A percentile compares a stretch with the other conserved stretches of the same genome.
These are phyloP conservation scores for Karalla daura DNA, from an alignment of 2,797 vertebrate genomes.

Conservation along the genomic window DNA sequence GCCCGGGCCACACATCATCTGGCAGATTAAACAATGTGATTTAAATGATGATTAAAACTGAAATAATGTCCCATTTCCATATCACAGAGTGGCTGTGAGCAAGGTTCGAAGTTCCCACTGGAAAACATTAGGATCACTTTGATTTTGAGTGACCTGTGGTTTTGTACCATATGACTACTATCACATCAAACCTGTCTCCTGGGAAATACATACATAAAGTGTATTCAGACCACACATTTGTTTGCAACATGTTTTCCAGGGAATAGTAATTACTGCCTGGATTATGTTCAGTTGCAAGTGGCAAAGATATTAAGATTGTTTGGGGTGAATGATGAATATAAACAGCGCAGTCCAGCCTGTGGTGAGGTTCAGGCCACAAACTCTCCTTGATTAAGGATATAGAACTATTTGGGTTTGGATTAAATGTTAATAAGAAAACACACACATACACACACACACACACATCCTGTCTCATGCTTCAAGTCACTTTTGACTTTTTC, in stretches of 20 bases:
- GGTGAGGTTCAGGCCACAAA: slow-evolving; percentile 10
- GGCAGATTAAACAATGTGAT: slow-evolving; percentile 2
- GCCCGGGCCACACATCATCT: slow-evolving; percentile 10
- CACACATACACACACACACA: too few relatives aligned
- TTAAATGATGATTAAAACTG: slow-evolving; percentile 3
- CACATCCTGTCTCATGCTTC: slow-evolving; percentile 19
- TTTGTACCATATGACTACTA: neutral
- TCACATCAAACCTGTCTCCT: neutral
- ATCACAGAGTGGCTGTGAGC: neutral
- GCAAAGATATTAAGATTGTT: neutral
- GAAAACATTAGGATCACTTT: neutral
- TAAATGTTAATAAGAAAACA: slow-evolving; percentile 19
- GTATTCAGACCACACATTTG: neutral
- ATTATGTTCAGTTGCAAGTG: neutral
- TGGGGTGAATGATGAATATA: too few relatives aligned
- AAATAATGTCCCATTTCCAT: neutral
- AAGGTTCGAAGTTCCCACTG: neutral
- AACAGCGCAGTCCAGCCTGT: neutral
- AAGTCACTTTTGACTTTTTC: slow-evolving; percentile 11
- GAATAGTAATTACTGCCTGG: neutral
- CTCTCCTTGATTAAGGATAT: slow-evolving; percentile 8
- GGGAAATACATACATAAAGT: neutral
- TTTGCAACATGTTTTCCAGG: neutral
- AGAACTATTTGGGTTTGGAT: slow-evolving; percentile 20
- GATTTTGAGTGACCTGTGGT: neutral